phyloP scores from a whole-genome alignment of 2,797 vertebrate genomes.

The Carapus acus region DNA sequence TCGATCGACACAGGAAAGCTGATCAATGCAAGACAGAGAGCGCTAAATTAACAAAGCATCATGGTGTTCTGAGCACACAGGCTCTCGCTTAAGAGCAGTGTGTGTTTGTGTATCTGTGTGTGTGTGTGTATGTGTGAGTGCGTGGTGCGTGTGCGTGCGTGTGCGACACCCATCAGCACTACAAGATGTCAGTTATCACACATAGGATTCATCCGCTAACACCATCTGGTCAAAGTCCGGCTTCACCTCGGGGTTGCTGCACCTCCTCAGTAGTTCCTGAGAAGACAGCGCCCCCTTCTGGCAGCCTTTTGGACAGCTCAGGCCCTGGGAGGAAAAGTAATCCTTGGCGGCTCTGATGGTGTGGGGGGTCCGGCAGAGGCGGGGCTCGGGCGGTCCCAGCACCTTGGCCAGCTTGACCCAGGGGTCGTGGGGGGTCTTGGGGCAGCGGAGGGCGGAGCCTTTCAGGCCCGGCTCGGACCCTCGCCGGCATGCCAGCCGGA shows the following conservation, averaged over 20 bases:
- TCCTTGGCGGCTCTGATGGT: slow-evolving; percentile 60
- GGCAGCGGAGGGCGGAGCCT: slow-evolving; percentile 20
- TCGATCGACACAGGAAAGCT: no score
- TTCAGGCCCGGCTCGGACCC: slow-evolving; percentile 52
- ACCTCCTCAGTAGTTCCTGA: slow-evolving; percentile 69
- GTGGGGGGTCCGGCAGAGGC: slow-evolving; percentile 62
- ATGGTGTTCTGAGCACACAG: no score
- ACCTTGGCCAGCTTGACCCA: slow-evolving; percentile 56
- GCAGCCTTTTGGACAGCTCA: slow-evolving; percentile 59
- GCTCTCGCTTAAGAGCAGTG: no score
- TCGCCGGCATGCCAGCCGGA: slow-evolving; percentile 38
- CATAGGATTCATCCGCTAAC: slow-evolving; percentile 76
- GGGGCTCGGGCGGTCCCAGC: slow-evolving; percentile 16
- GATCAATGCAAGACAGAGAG: no score
- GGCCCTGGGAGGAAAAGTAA: slow-evolving; percentile 61
- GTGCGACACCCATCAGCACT: not conserved
- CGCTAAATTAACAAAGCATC: no score
- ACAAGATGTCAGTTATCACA: slow-evolving; percentile 56
- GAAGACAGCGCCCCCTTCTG: slow-evolving; percentile 67
- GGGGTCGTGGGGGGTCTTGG: slow-evolving; percentile 48
- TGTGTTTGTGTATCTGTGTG: no score
- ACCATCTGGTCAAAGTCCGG: slow-evolving; percentile 75
- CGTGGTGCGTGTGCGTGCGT: not conserved
- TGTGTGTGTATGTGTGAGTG: no score
- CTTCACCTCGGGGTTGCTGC: slow-evolving; percentile 71